Evolutionary conservation across 2,797 vertebrate genomes (phyloP).

Genomic region (Amblyopsis hoosieri): DNA sequence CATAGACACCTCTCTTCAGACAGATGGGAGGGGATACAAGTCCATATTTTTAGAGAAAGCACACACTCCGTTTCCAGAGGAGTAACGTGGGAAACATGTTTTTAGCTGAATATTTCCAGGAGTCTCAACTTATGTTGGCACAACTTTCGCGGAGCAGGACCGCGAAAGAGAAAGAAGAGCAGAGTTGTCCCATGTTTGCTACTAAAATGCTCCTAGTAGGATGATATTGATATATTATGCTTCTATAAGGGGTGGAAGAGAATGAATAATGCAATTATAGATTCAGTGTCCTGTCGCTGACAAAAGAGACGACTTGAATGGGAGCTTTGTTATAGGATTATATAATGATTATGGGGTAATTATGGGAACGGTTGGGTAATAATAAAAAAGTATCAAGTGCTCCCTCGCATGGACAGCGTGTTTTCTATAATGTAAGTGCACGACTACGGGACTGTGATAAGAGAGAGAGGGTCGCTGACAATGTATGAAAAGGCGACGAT

Average conservation of each 20-base stretch:
- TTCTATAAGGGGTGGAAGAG: slow-evolving; percentile 80
- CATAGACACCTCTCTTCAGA: slow-evolving; percentile 76
- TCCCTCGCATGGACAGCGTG: slow-evolving; percentile 84
- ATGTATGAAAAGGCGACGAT: slow-evolving; percentile 77
- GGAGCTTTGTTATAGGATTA: slow-evolving; percentile 99
- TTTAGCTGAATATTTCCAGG: slow-evolving; percentile 78
- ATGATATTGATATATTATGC: slow-evolving; percentile 83
- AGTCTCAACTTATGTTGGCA: slow-evolving; percentile 88
- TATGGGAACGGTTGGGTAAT: slow-evolving; percentile 92
- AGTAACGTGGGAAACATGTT: slow-evolving; percentile 70
- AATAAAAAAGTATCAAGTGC: slow-evolving; percentile 93
- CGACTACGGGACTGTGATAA: slow-evolving; percentile 82
- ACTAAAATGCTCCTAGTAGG: slow-evolving; percentile 76
- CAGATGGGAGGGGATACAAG: slow-evolving; percentile 3
- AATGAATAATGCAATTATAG: slow-evolving; percentile 96
- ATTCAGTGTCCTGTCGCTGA: slow-evolving; percentile 95
- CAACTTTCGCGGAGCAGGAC: slow-evolving; percentile 82
- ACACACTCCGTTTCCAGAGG: slow-evolving; percentile 32
- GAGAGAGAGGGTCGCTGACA: slow-evolving; percentile 82
- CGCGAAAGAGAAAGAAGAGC: slow-evolving; percentile 32
- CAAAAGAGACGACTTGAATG: slow-evolving; percentile 97
- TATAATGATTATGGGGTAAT: slow-evolving; percentile 99
- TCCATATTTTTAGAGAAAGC: slow-evolving; percentile 29
- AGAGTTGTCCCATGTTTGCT: slow-evolving; percentile 52
- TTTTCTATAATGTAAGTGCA: slow-evolving; percentile 84